Base-by-base conservation (phyloP, 2,797 vertebrate genomes). In the Spizella passerina region DNA sequence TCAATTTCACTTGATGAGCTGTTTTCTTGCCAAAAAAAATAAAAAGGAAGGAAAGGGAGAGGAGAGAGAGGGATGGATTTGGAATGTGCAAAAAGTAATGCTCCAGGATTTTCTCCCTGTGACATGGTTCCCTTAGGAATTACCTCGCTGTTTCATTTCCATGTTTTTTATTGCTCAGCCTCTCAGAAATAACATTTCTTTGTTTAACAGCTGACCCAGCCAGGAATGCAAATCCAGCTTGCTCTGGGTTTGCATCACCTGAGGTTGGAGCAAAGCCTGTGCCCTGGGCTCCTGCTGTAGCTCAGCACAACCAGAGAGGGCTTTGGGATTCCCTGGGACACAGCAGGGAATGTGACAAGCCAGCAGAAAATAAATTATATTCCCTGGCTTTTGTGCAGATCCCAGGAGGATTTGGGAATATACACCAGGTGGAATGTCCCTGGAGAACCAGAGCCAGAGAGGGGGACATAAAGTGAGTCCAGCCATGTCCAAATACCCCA, bases 101-200 rank as follows among this genome's bases (percentile, higher is more conserved):
- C 85, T 92, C 59, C 64, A 82, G 75, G 81, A 85, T 89, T 91
- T 91, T 95, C 68, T 82, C 82, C 89, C 68, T 49, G 75, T 82
- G 79, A 82, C 56, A 34, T 2, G 12, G 56, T 14, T 89, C 90
- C 79, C 90, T 77, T 21, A 60, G 87, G 90, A 95, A 77, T 89
- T 52, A 56, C 53, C 71, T 63, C 17, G 39, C 64, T 9, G 2
- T 47, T 94, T 93, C 52, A 36, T 88, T 90, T 83, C 90, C 90
- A 86, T 29, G 52, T 21, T 66, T 94, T 91, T 92, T 81, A 85
- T 47, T 80, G 44, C 68, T 80, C 75, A 77, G 1, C 23, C 41
- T 91, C 81, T 94, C 72, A 77, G 80, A 94, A 96, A 85, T 55
- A 89, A 44, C 41, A 80, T 63, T 73, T 77, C 52, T 94, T 91